Percentiles rank a stretch among this genome's conserved stretches.
These are phyloP conservation scores for Pterobdella sp. DNA, from an alignment of 2,888 invertebrate species.

Conservation along the genomic window DNA sequence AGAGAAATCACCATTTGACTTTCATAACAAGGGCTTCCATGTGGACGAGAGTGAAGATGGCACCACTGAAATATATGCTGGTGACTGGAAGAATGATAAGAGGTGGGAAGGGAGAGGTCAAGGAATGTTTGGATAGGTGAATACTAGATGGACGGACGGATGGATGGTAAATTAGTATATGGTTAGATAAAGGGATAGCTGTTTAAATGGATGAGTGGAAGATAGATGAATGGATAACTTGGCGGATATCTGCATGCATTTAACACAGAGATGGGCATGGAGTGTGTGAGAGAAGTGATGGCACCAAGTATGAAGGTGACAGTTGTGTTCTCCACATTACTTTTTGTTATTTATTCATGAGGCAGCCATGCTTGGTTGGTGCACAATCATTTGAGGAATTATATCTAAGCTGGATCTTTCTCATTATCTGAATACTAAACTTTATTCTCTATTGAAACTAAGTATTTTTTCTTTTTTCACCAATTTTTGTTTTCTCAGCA, in stretches of 20 bases:
- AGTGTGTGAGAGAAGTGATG: slow-evolving; percentile 93
- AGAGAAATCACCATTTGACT: slow-evolving; percentile 4
- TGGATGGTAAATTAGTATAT: neutral
- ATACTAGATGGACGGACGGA: neutral
- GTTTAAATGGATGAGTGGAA: neutral
- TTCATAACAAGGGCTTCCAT: slow-evolving; percentile 5
- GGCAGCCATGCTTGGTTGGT: no score
- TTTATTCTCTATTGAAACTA: no score
- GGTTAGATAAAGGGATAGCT: neutral
- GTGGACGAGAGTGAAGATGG: slow-evolving; percentile 71
- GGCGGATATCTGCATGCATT: neutral
- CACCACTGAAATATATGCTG: slow-evolving; percentile 94
- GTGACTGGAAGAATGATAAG: slow-evolving; percentile 99
- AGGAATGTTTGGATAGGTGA: neutral
- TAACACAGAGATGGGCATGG: slow-evolving; percentile 64
- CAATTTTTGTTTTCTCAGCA: no score
- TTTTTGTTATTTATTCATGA: no score
- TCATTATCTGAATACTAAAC: no score
- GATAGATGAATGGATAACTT: neutral
- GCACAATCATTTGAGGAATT: no score
- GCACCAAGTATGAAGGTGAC: slow-evolving; percentile 84
- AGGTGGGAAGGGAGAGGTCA: slow-evolving; percentile 63
- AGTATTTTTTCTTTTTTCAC: no score
- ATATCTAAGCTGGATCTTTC: no score
- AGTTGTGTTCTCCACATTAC: no score